These are phyloP conservation scores for Saguinus imperator DNA, from an alignment of 2,113 vertebrate genomes.

Conservation along the genomic window DNA sequence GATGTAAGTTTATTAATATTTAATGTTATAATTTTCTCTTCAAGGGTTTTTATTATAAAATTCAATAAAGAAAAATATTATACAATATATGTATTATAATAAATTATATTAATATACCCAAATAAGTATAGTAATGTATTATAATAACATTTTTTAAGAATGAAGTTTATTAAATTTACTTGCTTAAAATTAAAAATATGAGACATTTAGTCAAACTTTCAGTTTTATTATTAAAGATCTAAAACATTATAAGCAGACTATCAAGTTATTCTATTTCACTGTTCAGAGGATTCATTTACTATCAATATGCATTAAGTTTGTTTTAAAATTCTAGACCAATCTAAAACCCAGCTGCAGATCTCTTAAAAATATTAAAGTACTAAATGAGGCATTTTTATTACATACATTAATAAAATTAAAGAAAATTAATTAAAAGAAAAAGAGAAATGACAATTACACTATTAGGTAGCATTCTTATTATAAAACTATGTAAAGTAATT, in stretches of 20 bases:
- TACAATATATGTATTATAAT: background rate
- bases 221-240: background rate
- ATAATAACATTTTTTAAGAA: background rate
- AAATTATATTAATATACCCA: background rate
- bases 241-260: background rate
- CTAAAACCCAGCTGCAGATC: background rate
- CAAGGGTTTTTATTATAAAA: background rate
- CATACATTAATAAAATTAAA: background rate
- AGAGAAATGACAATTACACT: background rate
- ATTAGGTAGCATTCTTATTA: background rate
- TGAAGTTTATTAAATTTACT: background rate
- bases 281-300: background rate
- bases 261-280: background rate
- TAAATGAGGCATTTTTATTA: background rate
- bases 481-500: background rate
- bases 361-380: background rate
- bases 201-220: background rate
- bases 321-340: background rate
- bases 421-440: conserved; percentile 17
- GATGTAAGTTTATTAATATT: background rate
- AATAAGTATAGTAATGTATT: background rate
- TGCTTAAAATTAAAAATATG: background rate
- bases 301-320: background rate
- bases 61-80: background rate
- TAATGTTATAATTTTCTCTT: background rate